phyloP scores from a whole-genome alignment of 1,140 invertebrate genomes.

The Eurosta solidaginis region DNA sequence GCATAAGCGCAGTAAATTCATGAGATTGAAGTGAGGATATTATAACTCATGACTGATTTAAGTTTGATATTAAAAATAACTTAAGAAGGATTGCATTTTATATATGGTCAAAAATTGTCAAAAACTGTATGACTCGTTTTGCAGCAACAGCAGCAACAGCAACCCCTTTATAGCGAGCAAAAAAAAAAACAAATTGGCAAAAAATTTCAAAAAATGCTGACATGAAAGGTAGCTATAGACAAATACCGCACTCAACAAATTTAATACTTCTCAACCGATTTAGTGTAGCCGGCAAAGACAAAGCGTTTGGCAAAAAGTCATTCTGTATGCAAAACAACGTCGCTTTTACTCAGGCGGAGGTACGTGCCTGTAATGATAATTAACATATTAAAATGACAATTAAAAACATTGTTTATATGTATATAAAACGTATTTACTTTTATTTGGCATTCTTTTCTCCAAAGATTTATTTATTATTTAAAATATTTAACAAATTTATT shows the following conservation, averaged over 20 bases:
- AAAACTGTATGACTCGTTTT: too few species aligned
- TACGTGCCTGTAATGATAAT: neutral
- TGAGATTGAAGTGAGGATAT: too few species aligned
- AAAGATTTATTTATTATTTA: slow-evolving; percentile 5
- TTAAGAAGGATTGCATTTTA: too few species aligned
- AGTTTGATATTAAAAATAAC: too few species aligned
- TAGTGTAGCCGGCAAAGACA: neutral
- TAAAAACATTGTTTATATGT: neutral
- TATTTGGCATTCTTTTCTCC: neutral
- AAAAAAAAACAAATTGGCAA: too few species aligned
- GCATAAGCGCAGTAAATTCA: too few species aligned
- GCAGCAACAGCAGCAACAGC: too few species aligned
- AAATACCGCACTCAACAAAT: neutral
- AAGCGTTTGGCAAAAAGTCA: neutral
- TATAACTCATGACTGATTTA: too few species aligned
- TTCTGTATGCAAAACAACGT: neutral
- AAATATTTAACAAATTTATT: slow-evolving; percentile 12
- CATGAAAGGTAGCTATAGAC: too few species aligned
- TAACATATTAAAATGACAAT: neutral
- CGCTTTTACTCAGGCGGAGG: neutral
- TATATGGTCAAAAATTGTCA: too few species aligned
- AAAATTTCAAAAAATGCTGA: too few species aligned
- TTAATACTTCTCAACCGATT: neutral
- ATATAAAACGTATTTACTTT: neutral
- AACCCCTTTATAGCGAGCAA: too few species aligned